Evolutionary conservation across 2,888 invertebrate genomes (phyloP).

Genomic region (Lepidochrysops patricia): DNA sequence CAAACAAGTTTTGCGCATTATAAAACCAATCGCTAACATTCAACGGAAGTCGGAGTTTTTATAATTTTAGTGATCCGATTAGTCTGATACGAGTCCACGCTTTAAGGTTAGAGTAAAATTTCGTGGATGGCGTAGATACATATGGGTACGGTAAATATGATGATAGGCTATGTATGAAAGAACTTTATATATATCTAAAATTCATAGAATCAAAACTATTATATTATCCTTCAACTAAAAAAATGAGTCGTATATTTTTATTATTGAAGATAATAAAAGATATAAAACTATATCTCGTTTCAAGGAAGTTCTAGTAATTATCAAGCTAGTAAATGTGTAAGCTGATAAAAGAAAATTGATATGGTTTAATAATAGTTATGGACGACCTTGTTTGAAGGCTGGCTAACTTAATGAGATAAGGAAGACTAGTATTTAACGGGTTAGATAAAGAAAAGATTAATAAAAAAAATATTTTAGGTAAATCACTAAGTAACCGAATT

Average conservation of each 20-base stretch:
- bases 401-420: neutral
- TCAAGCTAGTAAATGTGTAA: neutral
- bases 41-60: neutral
- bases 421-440: neutral
- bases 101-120: too few species aligned
- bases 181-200: too few species aligned
- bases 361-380: neutral
- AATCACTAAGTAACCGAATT: too few species aligned
- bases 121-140: too few species aligned
- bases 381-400: slow-evolving; percentile 1
- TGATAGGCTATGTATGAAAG: too few species aligned
- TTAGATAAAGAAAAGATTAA: neutral
- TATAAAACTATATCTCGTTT: neutral
- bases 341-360: slow-evolving; percentile 10
- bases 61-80: neutral
- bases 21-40: neutral
- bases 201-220: too few species aligned
- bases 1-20: slow-evolving; percentile 7
- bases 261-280: neutral
- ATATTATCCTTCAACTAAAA: neutral
- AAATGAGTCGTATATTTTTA: neutral
- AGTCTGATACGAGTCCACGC: neutral
- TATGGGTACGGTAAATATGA: too few species aligned
- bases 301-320: slow-evolving; percentile 6
- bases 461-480: too few species aligned